Evolutionary conservation across 2,797 vertebrate genomes (phyloP).

Genomic region (Megaceryle alcyon): DNA sequence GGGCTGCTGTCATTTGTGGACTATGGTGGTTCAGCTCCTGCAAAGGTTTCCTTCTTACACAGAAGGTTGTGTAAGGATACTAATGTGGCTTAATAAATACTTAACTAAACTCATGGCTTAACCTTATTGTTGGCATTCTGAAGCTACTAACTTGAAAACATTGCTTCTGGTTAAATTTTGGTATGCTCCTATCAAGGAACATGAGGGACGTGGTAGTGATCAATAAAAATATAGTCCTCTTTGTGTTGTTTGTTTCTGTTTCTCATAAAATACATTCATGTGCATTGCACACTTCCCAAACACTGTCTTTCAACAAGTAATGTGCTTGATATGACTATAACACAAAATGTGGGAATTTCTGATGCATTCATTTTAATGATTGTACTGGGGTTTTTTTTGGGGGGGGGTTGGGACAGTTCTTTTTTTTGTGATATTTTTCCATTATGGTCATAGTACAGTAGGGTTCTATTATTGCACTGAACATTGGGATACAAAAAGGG

Average conservation of each 20-base stretch:
- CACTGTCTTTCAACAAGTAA: constrained; percentile 16
- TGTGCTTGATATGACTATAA: not conserved
- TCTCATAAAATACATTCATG: constrained; percentile 45
- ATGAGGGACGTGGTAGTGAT: not conserved
- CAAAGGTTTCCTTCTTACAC: not conserved
- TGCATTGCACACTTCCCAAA: not conserved
- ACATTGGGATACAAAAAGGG: not conserved
- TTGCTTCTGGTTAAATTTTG: constrained; percentile 20
- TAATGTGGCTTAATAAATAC: constrained; percentile 9
- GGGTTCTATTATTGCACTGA: not conserved
- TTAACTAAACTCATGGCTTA: constrained; percentile 12
- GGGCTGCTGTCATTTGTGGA: not conserved
- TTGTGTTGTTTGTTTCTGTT: constrained; percentile 61
- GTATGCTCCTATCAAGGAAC: not conserved
- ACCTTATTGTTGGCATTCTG: constrained; percentile 29
- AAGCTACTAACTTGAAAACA: constrained; percentile 44
- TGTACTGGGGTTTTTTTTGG: not conserved
- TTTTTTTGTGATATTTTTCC: not conserved
- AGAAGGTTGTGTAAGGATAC: not conserved
- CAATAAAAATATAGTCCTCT: not conserved
- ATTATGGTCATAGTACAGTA: not conserved
- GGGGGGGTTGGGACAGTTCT: not conserved
- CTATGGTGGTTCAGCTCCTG: not conserved
- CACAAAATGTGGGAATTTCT: not conserved
- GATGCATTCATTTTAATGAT: not conserved